Evolutionary conservation across 2,888 invertebrate genomes (phyloP).

Genomic region (Cistogaster globosa): DNA sequence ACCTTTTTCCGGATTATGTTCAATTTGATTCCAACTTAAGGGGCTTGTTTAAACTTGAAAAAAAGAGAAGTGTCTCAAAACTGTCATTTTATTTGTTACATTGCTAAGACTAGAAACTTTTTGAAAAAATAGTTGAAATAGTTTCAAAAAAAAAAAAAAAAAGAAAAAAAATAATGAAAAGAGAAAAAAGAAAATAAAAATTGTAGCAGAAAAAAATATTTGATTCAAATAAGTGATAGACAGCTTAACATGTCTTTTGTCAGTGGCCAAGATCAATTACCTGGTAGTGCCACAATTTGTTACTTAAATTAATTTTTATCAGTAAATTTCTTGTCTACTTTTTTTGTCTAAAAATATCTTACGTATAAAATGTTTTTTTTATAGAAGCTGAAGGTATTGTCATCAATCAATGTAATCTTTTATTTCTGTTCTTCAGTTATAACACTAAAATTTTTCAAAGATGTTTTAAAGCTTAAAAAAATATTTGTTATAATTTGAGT

Average conservation of each 20-base stretch:
- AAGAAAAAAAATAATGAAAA: too few relatives aligned
- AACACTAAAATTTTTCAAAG: constrained; percentile 30
- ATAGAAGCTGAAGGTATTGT: constrained; percentile 73
- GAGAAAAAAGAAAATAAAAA: background rate
- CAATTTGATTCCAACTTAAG: constrained; percentile 2
- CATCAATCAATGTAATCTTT: constrained; percentile 76
- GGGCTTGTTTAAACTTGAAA: constrained; percentile 14
- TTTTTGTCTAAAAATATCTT: constrained; percentile 52
- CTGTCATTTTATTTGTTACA: constrained; percentile 57
- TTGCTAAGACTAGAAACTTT: constrained; percentile 15
- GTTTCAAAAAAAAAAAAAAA: background rate
- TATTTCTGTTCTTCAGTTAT: constrained; percentile 14
- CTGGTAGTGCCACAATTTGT: constrained; percentile 44
- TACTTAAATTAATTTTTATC: constrained; percentile 27
- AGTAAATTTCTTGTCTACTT: constrained; percentile 32
- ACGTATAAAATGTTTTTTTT: background rate
- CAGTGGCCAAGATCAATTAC: constrained; percentile 71
- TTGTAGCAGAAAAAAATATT: constrained; percentile 10
- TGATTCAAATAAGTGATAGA: constrained; percentile 65
- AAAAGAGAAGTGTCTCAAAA: constrained; percentile 9
- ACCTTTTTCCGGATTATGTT: constrained; percentile 14
- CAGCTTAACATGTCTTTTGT: constrained; percentile 72
- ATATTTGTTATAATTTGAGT: constrained; percentile 19
- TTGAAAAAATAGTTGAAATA: constrained; percentile 1
- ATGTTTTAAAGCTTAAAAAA: constrained; percentile 19